Conservation (phyloP, 92 coral and sea anemone species). For the Actinostola sp. region DNA sequence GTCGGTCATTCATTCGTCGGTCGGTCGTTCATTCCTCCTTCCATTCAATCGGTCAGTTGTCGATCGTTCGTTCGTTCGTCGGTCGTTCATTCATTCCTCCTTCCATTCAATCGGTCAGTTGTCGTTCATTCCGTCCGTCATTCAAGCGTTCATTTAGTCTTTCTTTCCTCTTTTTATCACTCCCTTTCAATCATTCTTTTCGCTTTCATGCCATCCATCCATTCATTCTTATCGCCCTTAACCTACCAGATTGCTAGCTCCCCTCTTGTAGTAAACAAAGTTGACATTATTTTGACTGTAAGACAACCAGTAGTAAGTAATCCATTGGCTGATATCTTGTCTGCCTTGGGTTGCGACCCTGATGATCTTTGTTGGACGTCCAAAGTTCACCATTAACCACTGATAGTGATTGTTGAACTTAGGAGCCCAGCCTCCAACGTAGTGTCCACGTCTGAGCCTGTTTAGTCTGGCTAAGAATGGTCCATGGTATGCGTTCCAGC, state of each 20-base stretch:
- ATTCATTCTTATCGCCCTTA: not conserved
- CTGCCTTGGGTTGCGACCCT: constrained; percentile 70
- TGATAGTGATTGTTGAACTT: constrained; percentile 54
- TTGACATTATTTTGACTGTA: constrained; percentile 58
- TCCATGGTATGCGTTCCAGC: constrained; percentile 56
- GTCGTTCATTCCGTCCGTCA: too few species aligned
- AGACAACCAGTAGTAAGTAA: constrained; percentile 54
- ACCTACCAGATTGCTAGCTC: constrained; percentile 14
- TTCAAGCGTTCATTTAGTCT: too few species aligned
- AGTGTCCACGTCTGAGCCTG: constrained; percentile 48
- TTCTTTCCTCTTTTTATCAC: too few species aligned
- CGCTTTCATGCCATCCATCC: not conserved
- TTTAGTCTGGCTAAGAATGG: constrained; percentile 73
- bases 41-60: too few species aligned
- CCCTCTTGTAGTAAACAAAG: constrained; percentile 44
- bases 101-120: too few species aligned
- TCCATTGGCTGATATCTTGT: constrained; percentile 59
- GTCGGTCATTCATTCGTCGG: not conserved
- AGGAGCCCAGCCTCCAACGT: constrained; percentile 77
- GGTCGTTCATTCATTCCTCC: too few species aligned
- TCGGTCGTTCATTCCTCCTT: not conserved
- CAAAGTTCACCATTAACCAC: constrained; percentile 64
- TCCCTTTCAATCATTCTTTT: too few species aligned
- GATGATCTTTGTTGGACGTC: constrained; percentile 57
- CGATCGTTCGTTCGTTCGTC: too few species aligned